Percentiles rank a stretch among this genome's conserved stretches.
These are phyloP conservation scores for Asarcornis scutulata DNA, from an alignment of 2,113 vertebrate species.

Conservation along the genomic window DNA sequence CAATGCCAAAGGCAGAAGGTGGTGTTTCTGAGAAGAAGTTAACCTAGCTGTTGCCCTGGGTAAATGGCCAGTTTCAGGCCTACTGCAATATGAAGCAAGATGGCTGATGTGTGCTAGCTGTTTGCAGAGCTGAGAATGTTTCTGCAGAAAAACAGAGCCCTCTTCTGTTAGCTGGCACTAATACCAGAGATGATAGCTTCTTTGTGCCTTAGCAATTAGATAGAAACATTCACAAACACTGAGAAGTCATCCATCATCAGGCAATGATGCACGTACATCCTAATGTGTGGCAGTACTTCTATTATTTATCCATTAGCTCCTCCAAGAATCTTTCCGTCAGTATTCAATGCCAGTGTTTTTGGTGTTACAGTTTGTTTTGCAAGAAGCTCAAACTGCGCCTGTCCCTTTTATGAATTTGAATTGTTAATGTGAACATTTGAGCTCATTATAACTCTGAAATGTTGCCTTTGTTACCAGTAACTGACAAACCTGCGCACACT, in stretches of 20 bases:
- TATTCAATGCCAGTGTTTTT: not conserved
- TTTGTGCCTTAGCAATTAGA: not conserved
- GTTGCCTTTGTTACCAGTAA: conserved; percentile 55
- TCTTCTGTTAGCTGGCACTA: conserved; percentile 20
- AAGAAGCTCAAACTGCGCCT: not conserved
- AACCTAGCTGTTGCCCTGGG: not conserved
- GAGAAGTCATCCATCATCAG: not conserved
- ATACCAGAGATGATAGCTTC: not conserved
- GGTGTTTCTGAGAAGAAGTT: not conserved
- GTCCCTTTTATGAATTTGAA: conserved; percentile 31
- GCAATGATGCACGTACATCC: not conserved
- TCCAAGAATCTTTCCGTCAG: not conserved
- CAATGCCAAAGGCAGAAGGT: not conserved
- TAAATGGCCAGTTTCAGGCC: not conserved
- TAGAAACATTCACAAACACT: not conserved
- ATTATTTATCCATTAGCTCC: not conserved
- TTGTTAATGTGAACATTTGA: conserved; percentile 44
- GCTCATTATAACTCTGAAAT: conserved; percentile 57
- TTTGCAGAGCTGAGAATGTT: not conserved
- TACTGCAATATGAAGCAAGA: not conserved
- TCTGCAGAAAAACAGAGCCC: conserved; percentile 25
- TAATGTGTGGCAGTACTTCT: not conserved
- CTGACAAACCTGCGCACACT: not conserved
- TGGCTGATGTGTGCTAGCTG: not conserved
- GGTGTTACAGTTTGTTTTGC: not conserved